These are phyloP conservation scores for Poeciliopsis turneri DNA, from an alignment of 2,797 vertebrate species.

Conservation along the genomic window DNA sequence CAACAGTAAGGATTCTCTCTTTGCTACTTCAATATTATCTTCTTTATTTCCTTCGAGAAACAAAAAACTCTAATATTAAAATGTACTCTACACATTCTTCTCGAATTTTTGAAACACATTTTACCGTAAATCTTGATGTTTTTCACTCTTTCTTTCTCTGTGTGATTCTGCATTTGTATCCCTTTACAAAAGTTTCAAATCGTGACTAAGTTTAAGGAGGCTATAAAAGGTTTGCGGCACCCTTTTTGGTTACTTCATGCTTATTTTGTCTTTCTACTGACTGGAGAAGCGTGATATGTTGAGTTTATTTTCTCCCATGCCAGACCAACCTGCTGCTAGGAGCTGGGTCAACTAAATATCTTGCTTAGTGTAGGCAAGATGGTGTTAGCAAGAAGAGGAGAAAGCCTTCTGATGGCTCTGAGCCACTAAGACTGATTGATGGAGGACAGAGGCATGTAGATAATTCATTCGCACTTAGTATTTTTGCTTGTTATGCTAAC, in stretches of 20 bases:
- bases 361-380: not conserved
- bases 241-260: not conserved
- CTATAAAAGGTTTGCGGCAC: not conserved
- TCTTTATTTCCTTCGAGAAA: not conserved
- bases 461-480: conserved; percentile 7
- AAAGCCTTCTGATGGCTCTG: conserved; percentile 3
- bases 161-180: not conserved
- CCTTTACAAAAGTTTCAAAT: not conserved
- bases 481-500: not conserved
- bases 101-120: not conserved
- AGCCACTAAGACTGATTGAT: not conserved
- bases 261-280: not conserved
- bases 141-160: not conserved
- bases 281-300: not conserved
- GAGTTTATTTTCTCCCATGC: not conserved
- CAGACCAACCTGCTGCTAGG: not conserved
- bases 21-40: not conserved
- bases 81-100: not conserved
- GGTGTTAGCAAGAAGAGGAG: not conserved
- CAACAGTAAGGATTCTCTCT: not conserved
- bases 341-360: not conserved
- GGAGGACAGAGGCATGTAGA: not conserved
- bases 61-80: not conserved
- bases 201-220: not conserved
- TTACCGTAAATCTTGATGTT: not conserved